Evolutionary conservation across 1,140 invertebrate species (phyloP), one percentile per base, ranked within the genome.

Genomic region (Ladona fulva): DNA sequence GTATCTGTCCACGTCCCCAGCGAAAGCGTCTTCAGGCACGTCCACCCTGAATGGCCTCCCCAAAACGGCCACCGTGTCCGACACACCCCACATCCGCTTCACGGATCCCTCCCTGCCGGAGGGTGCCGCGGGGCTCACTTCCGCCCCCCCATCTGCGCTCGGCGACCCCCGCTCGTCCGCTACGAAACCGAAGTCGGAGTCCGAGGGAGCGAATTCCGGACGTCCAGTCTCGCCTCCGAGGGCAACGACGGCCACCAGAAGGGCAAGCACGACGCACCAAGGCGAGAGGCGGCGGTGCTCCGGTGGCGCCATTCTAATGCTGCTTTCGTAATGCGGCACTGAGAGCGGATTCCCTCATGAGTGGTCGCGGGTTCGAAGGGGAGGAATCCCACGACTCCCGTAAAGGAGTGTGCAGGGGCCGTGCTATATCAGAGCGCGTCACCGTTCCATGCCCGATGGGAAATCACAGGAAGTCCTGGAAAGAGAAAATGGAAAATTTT

Each of bases 31-130:
- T 29, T 83, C 83, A 8, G 86, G 86, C 37, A 88, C 84, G 75
- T 83, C 83, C 25, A 87, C 81, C 74, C 83, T 85, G 78, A 88
- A 87, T 44, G 87, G 81, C 77, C 86, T 85, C 8, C 87, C 88
- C 8, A 84, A 83, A 1, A 81, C 81, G 6, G 86, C 84, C 16
- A 84, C 81, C 19, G 83, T 81, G 77, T 88, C 83, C 11, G 85
- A 82, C 16, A 86, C 80, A 59, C 85, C 85, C 83, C 84, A 84
- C 0, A 84, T 78, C 78, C 82, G 83, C 73, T 86, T 82, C 76
- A 84, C 79, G 8, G 78, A 80, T 8, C 74, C 74, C 8, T 74
- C 74, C 12, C 74, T 25, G 25, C 22, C 8, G 24, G 24, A 16
- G 14, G 14, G 5, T 22, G 1, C n/a, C 12, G 52, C 10, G 44